Evolutionary conservation across 2,888 invertebrate genomes (phyloP).

Genomic region (Hesperia comma): DNA sequence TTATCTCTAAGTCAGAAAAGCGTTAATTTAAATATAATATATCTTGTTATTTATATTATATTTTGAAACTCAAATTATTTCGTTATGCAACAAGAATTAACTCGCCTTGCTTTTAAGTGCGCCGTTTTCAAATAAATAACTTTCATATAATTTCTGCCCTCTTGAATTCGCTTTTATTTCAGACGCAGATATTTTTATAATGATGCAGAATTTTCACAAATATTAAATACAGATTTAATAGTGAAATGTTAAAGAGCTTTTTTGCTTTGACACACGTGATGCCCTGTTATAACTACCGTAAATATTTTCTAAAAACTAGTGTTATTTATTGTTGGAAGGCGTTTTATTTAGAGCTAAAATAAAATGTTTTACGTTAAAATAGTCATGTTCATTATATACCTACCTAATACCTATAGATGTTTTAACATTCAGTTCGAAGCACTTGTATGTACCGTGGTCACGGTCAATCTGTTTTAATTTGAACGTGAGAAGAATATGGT

Average conservation of each 20-base stretch:
- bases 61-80: constrained; percentile 1
- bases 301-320: background rate
- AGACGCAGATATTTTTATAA: constrained; percentile 27
- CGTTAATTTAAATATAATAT: no score
- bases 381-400: no score
- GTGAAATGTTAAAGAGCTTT: constrained; percentile 12
- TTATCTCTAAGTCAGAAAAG: no score
- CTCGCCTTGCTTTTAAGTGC: constrained; percentile 33
- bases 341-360: background rate
- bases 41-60: no score
- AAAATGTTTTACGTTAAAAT: no score
- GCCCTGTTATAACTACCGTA: background rate
- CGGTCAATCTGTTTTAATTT: background rate
- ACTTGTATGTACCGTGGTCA: background rate
- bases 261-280: constrained; percentile 13
- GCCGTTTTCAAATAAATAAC: constrained; percentile 29
- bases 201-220: constrained; percentile 31
- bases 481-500: background rate
- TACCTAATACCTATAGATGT: no score
- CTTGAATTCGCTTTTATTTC: constrained; percentile 28
- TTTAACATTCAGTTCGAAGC: background rate
- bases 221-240: constrained; percentile 5
- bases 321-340: background rate
- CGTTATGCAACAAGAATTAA: constrained; percentile 34
- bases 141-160: constrained; percentile 32